Evolutionary conservation across 2,113 vertebrate species (phyloP), one percentile per base, ranked within the genome.

Genomic region (Brachypodius melanocephalos): DNA sequence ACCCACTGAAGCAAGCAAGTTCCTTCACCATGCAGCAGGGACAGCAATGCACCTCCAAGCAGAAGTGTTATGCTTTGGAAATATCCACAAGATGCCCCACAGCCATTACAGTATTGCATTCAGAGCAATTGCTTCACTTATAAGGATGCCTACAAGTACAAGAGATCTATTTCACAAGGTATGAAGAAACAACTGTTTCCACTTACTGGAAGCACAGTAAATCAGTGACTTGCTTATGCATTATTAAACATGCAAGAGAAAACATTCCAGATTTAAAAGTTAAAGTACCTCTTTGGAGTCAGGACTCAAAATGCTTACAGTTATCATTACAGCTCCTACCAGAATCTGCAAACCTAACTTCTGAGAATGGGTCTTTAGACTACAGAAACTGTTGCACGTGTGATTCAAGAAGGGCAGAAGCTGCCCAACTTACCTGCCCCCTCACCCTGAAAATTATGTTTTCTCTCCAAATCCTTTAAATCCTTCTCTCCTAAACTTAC

Each of bases 101-200:
- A 77, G 88, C 65, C 82, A 94, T 63, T 42, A 40, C 4, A 55
- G 63, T 17, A 62, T 68, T 93, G 65, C 93, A 84, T 36, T 48
- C 59, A 88, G 42, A 92, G 36, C 1, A 17, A 88, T 21, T 96
- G 82, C 94, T 94, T 75, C 85, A 94, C 67, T 91, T 88, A 19
- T 18, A 85, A 84, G 51, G 58, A 91, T n/a, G 36, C 42, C 93
- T 94, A 29, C 77, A 83, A 86, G 71, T 57, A 86, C 74, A 78
- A 24, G 28, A 90, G 58, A 54, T 77, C 45, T 87, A 5, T 96
- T 96, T 96, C 49, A 7, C 55, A 96, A 96, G 82, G 85, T 88
- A 91, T 92, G 89, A 90, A 96, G 94, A 95, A 95, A 96, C 67
- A 76, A 94, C 58, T 67, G 46, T 69, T 89, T 91, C 63, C 65